A percentile compares a stretch with the other conserved stretches of the same genome.
Evolutionary conservation across 2,888 invertebrate species (phyloP).

Genomic region (Spodoptera picta): DNA sequence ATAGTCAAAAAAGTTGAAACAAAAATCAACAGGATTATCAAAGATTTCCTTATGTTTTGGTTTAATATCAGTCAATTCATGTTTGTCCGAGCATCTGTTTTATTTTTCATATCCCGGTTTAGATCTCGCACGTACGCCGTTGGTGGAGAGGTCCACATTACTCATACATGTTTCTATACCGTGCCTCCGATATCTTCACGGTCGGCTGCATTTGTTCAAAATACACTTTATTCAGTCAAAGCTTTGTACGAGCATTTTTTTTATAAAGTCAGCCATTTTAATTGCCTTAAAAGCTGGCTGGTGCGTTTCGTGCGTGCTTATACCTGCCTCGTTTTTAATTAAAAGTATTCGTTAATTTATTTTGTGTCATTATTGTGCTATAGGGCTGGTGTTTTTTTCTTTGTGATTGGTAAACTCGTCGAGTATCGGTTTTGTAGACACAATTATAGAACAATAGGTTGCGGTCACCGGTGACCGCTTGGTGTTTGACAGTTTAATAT

Average conservation of each 20-base stretch:
- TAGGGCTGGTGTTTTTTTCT: no score
- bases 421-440: no score
- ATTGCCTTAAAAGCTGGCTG: constrained; percentile 39
- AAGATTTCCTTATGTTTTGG: constrained; percentile 9
- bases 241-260: constrained; percentile 32
- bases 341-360: constrained; percentile 15
- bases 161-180: constrained; percentile 39
- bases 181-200: constrained; percentile 40
- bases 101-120: constrained; percentile 26
- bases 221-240: constrained; percentile 45
- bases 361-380: constrained; percentile 1
- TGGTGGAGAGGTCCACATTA: constrained; percentile 25
- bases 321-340: constrained; percentile 8
- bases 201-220: constrained; percentile 40
- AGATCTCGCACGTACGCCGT: constrained; percentile 12
- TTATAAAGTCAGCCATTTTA: constrained; percentile 24
- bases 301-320: constrained; percentile 5
- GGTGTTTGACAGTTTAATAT: no score
- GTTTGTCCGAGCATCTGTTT: constrained; percentile 27
- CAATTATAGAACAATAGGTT: no score
- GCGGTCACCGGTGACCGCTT: no score
- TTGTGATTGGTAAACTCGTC: no score
- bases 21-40: constrained; percentile 10
- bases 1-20: neutral
- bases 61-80: constrained; percentile 36